Conservation (phyloP, 1,140 invertebrate genomes). For the Ceratoteleas bidentatus region DNA sequence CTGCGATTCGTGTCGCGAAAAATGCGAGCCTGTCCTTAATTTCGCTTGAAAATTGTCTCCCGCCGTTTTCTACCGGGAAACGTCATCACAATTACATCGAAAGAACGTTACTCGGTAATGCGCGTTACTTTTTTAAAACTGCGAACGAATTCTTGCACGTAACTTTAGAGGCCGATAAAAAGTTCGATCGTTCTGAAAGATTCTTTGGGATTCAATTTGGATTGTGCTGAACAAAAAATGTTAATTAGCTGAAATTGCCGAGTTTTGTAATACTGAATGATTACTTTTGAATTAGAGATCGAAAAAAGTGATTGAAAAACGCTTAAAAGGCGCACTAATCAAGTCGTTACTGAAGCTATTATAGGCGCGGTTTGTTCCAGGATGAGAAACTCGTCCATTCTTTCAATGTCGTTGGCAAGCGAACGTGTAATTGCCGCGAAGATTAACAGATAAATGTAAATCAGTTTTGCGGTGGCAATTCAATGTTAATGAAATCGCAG, state of each 20-base stretch:
- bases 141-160: too few relatives aligned
- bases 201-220: too few relatives aligned
- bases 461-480: constrained; percentile 23
- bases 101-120: too few relatives aligned
- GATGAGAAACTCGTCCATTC: constrained; percentile 1
- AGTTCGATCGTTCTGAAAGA: too few relatives aligned
- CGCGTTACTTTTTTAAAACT: too few relatives aligned
- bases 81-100: background rate
- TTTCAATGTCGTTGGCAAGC: constrained; percentile 1
- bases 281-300: too few relatives aligned
- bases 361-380: background rate
- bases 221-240: too few relatives aligned
- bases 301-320: background rate
- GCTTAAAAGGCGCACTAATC: background rate
- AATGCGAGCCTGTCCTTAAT: background rate
- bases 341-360: too few relatives aligned
- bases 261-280: too few relatives aligned
- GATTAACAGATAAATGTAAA: constrained; percentile 27
- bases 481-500: constrained; percentile 45
- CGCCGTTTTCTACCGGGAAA: background rate
- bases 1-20: constrained; percentile 3
- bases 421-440: background rate
- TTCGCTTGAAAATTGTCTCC: background rate
- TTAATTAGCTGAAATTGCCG: too few relatives aligned
- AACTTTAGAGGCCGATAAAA: too few relatives aligned